phyloP scores from a whole-genome alignment of 1,140 invertebrate species.

The Tetranychus cinnabarinus region DNA sequence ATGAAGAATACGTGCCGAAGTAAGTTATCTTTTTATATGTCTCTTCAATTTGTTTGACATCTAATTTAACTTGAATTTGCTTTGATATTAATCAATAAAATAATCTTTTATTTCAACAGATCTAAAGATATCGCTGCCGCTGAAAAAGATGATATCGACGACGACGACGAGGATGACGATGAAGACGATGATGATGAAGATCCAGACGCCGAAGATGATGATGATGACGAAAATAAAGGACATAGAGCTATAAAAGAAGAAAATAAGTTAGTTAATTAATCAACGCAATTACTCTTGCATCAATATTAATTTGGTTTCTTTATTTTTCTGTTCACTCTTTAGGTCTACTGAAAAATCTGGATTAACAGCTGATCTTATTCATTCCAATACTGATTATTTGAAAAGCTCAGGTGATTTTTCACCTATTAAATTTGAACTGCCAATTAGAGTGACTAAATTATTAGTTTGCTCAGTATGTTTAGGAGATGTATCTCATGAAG shows the following conservation, averaged over 20 bases:
- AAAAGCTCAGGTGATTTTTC: background rate
- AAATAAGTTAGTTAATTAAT: too few species aligned
- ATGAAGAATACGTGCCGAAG: slow-evolving; percentile 15
- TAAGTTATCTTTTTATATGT: background rate
- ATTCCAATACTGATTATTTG: background rate
- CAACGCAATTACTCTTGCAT: too few species aligned
- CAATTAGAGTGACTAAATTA: slow-evolving; percentile 19
- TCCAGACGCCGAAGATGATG: slow-evolving; percentile 9
- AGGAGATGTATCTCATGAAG: slow-evolving; percentile 52
- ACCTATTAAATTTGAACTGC: slow-evolving; percentile 4
- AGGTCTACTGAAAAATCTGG: too few species aligned
- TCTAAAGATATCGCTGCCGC: slow-evolving; percentile 15
- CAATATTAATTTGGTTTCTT: too few species aligned
- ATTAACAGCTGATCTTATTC: background rate
- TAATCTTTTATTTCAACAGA: background rate
- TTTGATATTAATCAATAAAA: too few species aligned
- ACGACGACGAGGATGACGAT: slow-evolving; percentile 14
- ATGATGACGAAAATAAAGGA: slow-evolving; percentile 7
- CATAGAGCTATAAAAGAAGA: slow-evolving; percentile 19
- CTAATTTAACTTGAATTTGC: too few species aligned
- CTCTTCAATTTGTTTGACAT: too few species aligned
- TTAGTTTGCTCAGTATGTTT: slow-evolving; percentile 78
- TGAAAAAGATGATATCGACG: slow-evolving; percentile 13
- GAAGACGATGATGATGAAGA: slow-evolving; percentile 5
- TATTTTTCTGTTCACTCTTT: too few species aligned